phyloP scores from a whole-genome alignment of 1,140 invertebrate species.

The Thereuonema tuberculata region DNA sequence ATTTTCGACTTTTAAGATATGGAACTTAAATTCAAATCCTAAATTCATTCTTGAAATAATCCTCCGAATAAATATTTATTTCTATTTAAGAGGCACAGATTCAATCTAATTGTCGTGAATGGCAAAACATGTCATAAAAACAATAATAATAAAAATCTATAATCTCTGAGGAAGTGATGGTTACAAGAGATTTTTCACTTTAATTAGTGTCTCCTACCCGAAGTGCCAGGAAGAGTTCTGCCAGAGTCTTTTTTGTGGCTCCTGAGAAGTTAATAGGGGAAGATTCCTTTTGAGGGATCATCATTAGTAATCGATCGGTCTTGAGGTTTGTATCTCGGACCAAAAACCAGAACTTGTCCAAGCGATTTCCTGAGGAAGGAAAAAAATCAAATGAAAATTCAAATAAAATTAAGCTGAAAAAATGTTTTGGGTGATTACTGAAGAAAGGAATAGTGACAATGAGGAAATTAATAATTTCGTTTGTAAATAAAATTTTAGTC shows the following conservation, averaged over 20 bases:
- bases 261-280: slow-evolving; percentile 36
- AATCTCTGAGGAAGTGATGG: no score
- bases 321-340: slow-evolving; percentile 62
- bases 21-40: no score
- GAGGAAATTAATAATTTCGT: neutral
- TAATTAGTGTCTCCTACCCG: no score
- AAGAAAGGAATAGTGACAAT: neutral
- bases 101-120: no score
- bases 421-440: neutral
- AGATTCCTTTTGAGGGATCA: slow-evolving; percentile 47
- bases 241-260: slow-evolving; percentile 45
- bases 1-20: no score
- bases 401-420: neutral
- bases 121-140: no score
- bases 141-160: no score
- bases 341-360: slow-evolving; percentile 78
- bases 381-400: neutral
- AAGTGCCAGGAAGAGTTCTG: slow-evolving; percentile 65
- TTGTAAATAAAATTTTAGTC: no score
- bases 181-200: no score
- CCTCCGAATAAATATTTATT: no score
- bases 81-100: no score
- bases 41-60: no score
- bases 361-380: slow-evolving; percentile 45
- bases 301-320: slow-evolving; percentile 65